Evolutionary conservation across 2,888 invertebrate species (phyloP), one percentile per base, ranked within the genome.

Genomic region (Ditula angustiorana): DNA sequence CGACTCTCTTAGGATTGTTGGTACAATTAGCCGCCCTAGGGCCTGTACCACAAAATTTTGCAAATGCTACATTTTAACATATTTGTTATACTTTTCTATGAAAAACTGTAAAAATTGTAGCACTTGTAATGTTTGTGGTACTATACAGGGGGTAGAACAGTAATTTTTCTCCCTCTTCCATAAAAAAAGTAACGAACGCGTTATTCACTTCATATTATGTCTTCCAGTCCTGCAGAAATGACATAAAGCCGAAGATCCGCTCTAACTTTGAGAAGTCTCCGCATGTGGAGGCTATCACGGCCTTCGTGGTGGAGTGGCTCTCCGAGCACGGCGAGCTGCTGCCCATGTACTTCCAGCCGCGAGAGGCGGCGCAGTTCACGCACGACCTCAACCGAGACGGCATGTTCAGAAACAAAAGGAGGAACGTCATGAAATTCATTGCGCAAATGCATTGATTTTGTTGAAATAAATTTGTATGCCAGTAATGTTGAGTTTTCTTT

Each of bases 221-320:
- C 30, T 10, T 28, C 10, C 53, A 53, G 53, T 10, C 21, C 23
- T 35, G 23, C 53, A 49, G 13, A 19, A 19, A 26, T 2, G 26
- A 24, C 23, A 49, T 30, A 66, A 63, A 41, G 61, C 71, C 11
- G 67, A 70, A 69, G 3, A 74, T 88, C n/a, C 83, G 79, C 13
- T 76, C 80, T 0, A 82, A 79, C 8, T 86, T 89, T 64, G 82
- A 86, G 53, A 82, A 82, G 24, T 84, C 88, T 0, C 80, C 85
- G 0, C 80, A 91, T 56, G 73, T 86, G 2, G 86, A 85, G 61
- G 84, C 86, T 0, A 88, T 91, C 11, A 83, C 83, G 0, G 83
- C 87, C 5, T 89, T 83, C 68, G 85, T 92, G 0, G 75, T 92
- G 2, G 85, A 86, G 3, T 92, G 92, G 92, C 70, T 91, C 0